A percentile compares a stretch with the other conserved stretches of the same genome.
Conservation (phyloP, 2,797 vertebrate species). For the Poeciliopsis presidionis region DNA sequence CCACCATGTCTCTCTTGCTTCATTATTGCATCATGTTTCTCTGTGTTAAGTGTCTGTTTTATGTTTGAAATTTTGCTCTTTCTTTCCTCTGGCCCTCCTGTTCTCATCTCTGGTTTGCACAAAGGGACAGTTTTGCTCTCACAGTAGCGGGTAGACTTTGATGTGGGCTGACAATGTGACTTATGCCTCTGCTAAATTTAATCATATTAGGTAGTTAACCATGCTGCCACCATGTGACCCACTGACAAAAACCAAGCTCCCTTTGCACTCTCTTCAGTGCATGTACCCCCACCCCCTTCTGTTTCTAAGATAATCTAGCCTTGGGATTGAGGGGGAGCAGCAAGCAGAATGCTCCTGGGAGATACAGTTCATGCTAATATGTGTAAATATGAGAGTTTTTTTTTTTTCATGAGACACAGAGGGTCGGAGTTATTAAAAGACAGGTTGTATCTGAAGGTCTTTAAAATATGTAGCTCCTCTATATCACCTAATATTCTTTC, state of each 20-base stretch:
- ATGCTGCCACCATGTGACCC: conserved; percentile 69
- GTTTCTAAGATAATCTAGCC: conserved; percentile 65
- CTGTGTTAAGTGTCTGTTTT: conserved; percentile 41
- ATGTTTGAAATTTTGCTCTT: conserved; percentile 59
- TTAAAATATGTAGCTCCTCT: neutral
- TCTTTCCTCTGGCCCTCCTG: conserved; percentile 37
- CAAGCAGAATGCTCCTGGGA: conserved; percentile 55
- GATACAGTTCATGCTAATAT: conserved; percentile 40
- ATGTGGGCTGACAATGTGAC: conserved; percentile 78
- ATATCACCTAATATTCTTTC: neutral
- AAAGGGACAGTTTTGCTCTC: conserved; percentile 49
- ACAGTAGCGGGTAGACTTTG: conserved; percentile 63
- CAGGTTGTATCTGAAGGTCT: conserved; percentile 5
- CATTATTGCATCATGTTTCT: conserved; percentile 61
- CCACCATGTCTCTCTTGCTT: conserved; percentile 47
- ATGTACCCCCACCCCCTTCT: conserved; percentile 25
- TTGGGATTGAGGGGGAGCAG: conserved; percentile 62
- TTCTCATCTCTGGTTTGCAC: conserved; percentile 42
- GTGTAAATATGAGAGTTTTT: conserved; percentile 20
- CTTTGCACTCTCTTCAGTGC: conserved; percentile 34
- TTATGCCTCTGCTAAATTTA: conserved; percentile 77
- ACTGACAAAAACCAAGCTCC: conserved; percentile 62
- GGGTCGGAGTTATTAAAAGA: conserved; percentile 27
- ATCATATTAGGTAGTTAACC: conserved; percentile 80
- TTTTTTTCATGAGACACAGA: neutral